Base-by-base conservation (phyloP, 1,140 invertebrate species). In the Chlorops oryzae region DNA sequence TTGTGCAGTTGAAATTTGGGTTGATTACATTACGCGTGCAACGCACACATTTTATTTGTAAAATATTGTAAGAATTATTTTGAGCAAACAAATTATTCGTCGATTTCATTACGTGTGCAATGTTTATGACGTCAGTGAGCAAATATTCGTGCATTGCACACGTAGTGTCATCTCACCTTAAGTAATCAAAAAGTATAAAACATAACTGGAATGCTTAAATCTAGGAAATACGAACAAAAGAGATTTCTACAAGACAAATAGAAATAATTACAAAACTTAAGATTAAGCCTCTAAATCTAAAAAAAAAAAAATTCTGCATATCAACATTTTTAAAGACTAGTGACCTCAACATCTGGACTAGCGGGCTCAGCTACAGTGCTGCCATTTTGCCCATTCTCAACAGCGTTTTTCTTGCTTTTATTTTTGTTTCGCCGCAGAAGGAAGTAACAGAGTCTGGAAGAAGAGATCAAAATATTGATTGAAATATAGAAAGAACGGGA, bases 331-430 rank as follows among this genome's bases (percentile, higher is more conserved):
- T 58, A 67, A 17, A 67, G 64, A 67, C 64, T 67, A 64, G 64
- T 67, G 34, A 67, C 65, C 52, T 67, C 64, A 27, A 50, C 62
- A 51, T 61, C 64, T 34, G 62, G 52, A 42, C 51, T 56, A n/a
- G 54, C 44, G 10, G 50, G 49, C 12, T 52, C 51, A 46, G 55
- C 58, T 7, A 34, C 38, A 5, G 47, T 55, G 45, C 50, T 62
- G 3, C 34, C 47, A 47, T 59, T 65, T 18, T 63, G 49, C 2
- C 59, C 56, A 39, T 61, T 21, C 20, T 65, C 64, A 13, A 54
- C 54, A 3, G 40, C 10, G 37, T 50, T 58, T 43, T 63, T 38
- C 15, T 37, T 13, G 18, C 39, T 49, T 13, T 62, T 56, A 2
- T 47, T 34, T 43, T 61, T 63, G n/a, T 58, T 53, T 21, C 62